Evolutionary conservation across 2,797 vertebrate species (phyloP), one percentile per base, ranked within the genome.

Genomic region (Sorex maritimensis): DNA sequence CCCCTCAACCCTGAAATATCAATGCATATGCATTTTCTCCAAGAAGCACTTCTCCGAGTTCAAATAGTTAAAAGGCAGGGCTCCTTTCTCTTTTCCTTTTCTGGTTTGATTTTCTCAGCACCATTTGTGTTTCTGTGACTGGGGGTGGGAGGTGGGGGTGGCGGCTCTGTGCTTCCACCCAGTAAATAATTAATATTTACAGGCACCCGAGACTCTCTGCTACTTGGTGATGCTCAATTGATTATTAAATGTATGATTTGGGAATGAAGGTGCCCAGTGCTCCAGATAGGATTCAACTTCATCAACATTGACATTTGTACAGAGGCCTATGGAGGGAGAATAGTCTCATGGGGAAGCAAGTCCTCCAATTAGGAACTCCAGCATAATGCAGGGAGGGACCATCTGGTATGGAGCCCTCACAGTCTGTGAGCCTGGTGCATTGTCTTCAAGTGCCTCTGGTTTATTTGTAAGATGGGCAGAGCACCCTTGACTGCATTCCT

Each of bases 151-250:
- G 41, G 41, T 44, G 41, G 41, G 5, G 41, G 41, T 44, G 41
- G 41, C 41, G 41, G 49, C 10, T 52, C 5, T 26, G n/a, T 61
- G 30, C 6, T 67, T 38, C 52, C 52, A 58, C 58, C 34, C 21
- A 11, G 65, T 1, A 19, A 21, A n/a, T 58, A 52, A 23, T 21
- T 11, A 12, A 58, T 30, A 8, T 4, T 55, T 23, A 5, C 52
- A 34, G 0, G 12, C 17, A 23, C n/a, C 52, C 7, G 5, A 6
- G 19, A n/a, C 8, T 3, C 30, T 14, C n/a, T 24, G 49, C 30
- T 7, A 23, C 52, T 79, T 5, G 11, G 49, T 52, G 3, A 34
- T 34, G 49, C 17, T 55, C n/a, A 6, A n/a, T 67, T 10, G 24
- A 67, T 67, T 28, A 28, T 28, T 67, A 28, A 26, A 26, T 67